Evolutionary conservation across 2,797 vertebrate species (phyloP), one percentile per base, ranked within the genome.

Genomic region (Myotis myotis): DNA sequence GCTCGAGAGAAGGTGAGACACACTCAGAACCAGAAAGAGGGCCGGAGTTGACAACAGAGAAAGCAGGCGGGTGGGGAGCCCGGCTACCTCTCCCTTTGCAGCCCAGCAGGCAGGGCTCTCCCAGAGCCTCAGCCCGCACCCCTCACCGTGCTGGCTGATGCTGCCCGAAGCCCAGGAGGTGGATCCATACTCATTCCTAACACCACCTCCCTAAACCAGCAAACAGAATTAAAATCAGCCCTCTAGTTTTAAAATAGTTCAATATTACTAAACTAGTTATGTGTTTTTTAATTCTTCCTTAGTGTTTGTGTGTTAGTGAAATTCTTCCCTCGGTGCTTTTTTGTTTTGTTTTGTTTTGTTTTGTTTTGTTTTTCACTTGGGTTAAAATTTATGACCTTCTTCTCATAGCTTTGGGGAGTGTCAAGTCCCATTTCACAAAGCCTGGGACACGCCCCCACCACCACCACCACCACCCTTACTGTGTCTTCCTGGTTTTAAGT

Each of bases 271-370:
- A 70, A 64, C 84, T 89, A 47, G 33, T 41, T 81, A 6, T 82
- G 51, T 33, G 8, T n/a, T 64, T 71, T 87, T 95, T 44, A 87
- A 30, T 88, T 82, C 81, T 78, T 74, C 66, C 62, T 81, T 84
- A 62, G 4, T 75, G 47, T 49, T 47, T 80, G 23, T 68, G 11
- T 38, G 25, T 80, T 70, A 23, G 28, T 72, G 51, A 74, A 70
- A 28, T n/a, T 72, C 60, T 66, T 62, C 28, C 17, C 66, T 72
- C 11, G 0, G n/a, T 36, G 12, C 30, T 60, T 25, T 57, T 57
- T 57, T 57, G 1, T 9, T 60, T 6, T 36, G 12, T 62, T 62
- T 57, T 57, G 1, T 9, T 60, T 6, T 36, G 12, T 62, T 62
- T 62, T 60, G 2, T 68, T 68, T 57, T 38, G 44, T 44, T 78